phyloP scores from a whole-genome alignment of 2,797 vertebrate genomes.

The Sebastes minor region DNA sequence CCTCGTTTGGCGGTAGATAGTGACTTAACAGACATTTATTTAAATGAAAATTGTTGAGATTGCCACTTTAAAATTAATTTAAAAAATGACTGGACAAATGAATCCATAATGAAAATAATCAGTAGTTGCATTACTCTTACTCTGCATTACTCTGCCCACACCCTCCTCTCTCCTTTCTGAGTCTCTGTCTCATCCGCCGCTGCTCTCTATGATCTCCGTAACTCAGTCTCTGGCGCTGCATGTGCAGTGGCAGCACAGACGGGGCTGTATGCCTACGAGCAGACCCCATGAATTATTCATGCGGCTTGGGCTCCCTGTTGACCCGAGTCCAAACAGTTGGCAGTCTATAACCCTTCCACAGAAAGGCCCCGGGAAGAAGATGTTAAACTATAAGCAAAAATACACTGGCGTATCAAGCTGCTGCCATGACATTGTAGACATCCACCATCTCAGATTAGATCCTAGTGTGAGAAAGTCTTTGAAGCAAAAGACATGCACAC shows the following conservation, averaged over 20 bases:
- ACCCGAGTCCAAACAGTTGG: slow-evolving; percentile 75
- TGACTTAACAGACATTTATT: no score
- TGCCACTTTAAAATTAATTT: no score
- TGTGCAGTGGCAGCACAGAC: slow-evolving; percentile 70
- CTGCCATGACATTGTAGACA: slow-evolving; percentile 19
- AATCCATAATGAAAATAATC: neutral
- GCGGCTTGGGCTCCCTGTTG: slow-evolving; percentile 50
- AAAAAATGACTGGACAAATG: neutral
- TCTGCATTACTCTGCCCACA: neutral
- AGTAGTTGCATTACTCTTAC: neutral
- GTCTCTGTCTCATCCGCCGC: slow-evolving; percentile 37
- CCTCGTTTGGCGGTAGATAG: no score
- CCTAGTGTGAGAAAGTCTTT: slow-evolving; percentile 5
- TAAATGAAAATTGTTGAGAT: no score
- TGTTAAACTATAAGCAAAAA: slow-evolving; percentile 55
- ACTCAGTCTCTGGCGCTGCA: slow-evolving; percentile 36
- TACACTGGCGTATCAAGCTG: slow-evolving; percentile 45
- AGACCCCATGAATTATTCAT: slow-evolving; percentile 78
- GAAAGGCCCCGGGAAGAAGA: slow-evolving; percentile 51
- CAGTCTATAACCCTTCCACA: slow-evolving; percentile 65
- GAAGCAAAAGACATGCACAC: slow-evolving; percentile 6
- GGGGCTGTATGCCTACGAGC: slow-evolving; percentile 67
- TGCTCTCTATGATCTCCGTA: slow-evolving; percentile 51
- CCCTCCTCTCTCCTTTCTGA: neutral
- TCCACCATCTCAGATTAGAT: neutral